These are phyloP conservation scores for Cacoxenus indagator DNA, from an alignment of 2,888 invertebrate species.

Conservation along the genomic window DNA sequence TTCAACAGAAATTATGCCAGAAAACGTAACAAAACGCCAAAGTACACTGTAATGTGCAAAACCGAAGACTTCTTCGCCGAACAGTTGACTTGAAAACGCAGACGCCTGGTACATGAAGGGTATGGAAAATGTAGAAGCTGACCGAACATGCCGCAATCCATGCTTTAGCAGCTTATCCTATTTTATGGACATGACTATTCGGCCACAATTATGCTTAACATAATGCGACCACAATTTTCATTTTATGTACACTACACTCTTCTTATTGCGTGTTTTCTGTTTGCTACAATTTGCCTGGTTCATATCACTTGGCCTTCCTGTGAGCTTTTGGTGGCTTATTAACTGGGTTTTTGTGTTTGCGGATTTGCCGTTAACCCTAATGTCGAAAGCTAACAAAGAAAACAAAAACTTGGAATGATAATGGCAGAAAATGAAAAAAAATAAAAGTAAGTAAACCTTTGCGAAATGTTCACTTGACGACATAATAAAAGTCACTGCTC, in stretches of 20 bases:
- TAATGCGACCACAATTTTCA: conserved; percentile 59
- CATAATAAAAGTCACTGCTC: neutral
- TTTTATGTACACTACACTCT: conserved; percentile 31
- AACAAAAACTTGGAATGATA: neutral
- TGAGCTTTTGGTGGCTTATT: neutral
- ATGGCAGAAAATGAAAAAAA: neutral
- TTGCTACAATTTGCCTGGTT: neutral
- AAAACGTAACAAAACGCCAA: conserved; percentile 10
- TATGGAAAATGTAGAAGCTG: neutral
- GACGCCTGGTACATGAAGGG: neutral
- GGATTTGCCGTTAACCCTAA: neutral
- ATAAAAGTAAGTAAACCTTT: neutral
- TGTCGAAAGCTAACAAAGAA: neutral
- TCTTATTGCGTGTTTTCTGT: neutral
- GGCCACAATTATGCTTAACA: conserved; percentile 45
- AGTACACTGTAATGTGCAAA: too few relatives aligned
- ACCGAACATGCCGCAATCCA: neutral
- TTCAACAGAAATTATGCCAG: too few relatives aligned
- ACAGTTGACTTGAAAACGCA: neutral
- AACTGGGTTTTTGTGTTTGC: neutral
- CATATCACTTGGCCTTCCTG: neutral
- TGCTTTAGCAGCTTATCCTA: neutral
- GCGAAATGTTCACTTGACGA: neutral
- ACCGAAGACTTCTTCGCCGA: too few relatives aligned
- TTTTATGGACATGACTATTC: neutral